Evolutionary conservation across 1,140 invertebrate species (phyloP), one percentile per base, ranked within the genome.

Genomic region (Venturia canescens): DNA sequence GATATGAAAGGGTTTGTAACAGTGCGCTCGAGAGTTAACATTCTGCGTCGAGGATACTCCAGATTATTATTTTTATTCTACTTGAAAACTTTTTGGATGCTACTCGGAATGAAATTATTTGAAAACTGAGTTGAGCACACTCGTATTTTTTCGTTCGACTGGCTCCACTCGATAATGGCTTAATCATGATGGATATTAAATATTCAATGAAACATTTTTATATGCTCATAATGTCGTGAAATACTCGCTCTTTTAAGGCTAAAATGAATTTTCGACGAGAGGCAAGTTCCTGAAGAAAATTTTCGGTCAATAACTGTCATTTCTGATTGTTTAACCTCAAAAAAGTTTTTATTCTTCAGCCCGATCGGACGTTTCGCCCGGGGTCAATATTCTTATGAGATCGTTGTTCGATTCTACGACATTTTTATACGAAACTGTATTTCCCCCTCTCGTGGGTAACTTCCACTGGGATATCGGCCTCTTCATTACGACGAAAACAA

Each of bases 391-490:
- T 86, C 88, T 89, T 48, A 91, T 87, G 57, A 91, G 84, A 82
- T 92, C 91, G 81, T 90, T 90, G 21, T 86, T 88, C 6, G 89
- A 89, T 63, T 91, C 90, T 11, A 90, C 85, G 21, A 92, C 90
- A 80, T 91, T 92, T 71, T 87, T 90, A 77, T 92, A 92, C 23
- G 87, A 88, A 57, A 92, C 89, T 6, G 90, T 91, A 70, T 91
- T 89, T 31, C 84, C 80, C 15, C 85, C 84, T 23, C 85, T 86
- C 66, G 86, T 86, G 38, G 86, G 87, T 44, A 88, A 85, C 11
- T 83, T 80, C 89, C 90, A 91, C 23, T 89, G 86, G 9, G 83
- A 82, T 29, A 90, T 76, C 18, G 88, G 85, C 75, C 81, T 87
- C 79, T 83, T 88, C n/a, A 86, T 79, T 7, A 90, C 63, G 29